A percentile compares a stretch with the other conserved stretches of the same genome.
Conservation (phyloP, 2,888 invertebrate species). For the Lumbricus terrestris region DNA sequence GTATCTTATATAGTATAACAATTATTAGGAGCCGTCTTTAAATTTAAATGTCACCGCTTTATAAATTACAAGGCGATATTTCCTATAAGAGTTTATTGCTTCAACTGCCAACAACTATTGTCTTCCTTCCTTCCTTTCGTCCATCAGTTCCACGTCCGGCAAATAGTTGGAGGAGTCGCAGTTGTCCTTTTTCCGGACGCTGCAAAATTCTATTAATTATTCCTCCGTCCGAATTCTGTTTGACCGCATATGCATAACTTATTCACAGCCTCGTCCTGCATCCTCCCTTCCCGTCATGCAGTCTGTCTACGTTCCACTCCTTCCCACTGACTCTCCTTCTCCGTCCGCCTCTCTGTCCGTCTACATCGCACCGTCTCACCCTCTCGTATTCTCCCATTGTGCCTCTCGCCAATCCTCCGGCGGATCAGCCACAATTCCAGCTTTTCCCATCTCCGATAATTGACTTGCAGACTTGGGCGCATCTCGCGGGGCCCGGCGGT, state of each 20-base stretch:
- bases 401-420: slow-evolving; percentile 7
- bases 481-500: background rate
- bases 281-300: background rate
- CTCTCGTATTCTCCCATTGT: background rate
- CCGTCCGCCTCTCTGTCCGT: background rate
- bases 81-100: background rate
- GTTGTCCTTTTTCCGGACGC: background rate
- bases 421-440: background rate
- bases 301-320: background rate
- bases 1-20: no score
- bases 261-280: background rate
- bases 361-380: background rate
- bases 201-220: background rate
- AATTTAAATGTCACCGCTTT: no score
- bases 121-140: background rate
- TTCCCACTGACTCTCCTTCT: background rate
- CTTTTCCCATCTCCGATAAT: slow-evolving; percentile 8
- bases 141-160: background rate
- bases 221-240: slow-evolving; percentile 4
- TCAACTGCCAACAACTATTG: background rate
- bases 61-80: no score
- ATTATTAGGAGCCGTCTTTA: no score
- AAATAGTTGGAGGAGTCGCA: background rate
- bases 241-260: background rate
- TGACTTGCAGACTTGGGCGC: slow-evolving; percentile 4